phyloP scores from a whole-genome alignment of 2,113 vertebrate genomes.

The Phycodurus eques region DNA sequence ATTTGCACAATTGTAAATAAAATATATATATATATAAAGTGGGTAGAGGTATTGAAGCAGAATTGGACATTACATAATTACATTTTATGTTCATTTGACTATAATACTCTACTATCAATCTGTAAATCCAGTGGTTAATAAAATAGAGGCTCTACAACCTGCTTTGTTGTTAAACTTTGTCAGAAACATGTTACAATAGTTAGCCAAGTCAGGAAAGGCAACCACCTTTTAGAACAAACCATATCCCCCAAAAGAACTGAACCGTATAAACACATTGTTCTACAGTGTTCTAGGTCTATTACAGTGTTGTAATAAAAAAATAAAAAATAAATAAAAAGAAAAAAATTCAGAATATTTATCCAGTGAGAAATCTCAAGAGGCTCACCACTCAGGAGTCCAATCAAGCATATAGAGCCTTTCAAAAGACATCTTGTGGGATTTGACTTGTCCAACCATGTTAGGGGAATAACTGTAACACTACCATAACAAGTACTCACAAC shows the following conservation, averaged over 20 bases:
- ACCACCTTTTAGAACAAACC: constrained; percentile 37
- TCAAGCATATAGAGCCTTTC: constrained; percentile 35
- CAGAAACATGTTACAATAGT: constrained; percentile 6
- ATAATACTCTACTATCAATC: neutral
- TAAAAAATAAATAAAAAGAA: no score
- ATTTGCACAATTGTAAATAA: no score
- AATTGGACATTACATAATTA: no score
- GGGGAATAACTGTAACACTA: constrained; percentile 19
- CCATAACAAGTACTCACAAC: constrained; percentile 24
- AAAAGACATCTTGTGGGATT: constrained; percentile 33
- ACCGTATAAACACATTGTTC: constrained; percentile 35
- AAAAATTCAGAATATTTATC: constrained; percentile 50
- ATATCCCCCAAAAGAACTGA: constrained; percentile 26
- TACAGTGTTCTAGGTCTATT: constrained; percentile 18
- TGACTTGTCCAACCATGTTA: constrained; percentile 22
- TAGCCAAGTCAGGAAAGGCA: neutral
- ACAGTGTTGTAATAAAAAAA: neutral
- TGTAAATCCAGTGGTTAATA: neutral
- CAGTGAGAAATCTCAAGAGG: constrained; percentile 30
- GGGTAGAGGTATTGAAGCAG: no score
- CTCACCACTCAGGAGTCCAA: constrained; percentile 54
- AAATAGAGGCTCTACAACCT: neutral
- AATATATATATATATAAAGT: no score
- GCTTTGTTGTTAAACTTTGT: neutral
- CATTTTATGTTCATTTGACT: neutral